Percentiles rank a stretch among this genome's conserved stretches.
Evolutionary conservation across 2,113 vertebrate genomes (phyloP).

Genomic region (Danionella cerebrum): DNA sequence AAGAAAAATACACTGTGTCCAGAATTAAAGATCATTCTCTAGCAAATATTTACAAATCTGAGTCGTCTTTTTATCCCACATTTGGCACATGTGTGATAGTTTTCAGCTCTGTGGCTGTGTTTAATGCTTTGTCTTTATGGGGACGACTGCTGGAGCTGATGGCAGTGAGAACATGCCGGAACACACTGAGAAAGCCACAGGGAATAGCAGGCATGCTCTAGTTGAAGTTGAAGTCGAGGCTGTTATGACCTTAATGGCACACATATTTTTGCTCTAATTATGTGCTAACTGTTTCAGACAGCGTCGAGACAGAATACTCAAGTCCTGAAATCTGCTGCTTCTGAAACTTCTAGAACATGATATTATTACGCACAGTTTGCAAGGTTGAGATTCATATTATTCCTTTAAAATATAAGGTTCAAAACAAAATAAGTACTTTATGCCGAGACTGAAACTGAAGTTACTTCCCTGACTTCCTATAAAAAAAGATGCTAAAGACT

Average conservation of each 20-base stretch:
- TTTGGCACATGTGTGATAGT: too few species aligned
- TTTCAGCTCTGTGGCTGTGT: not conserved
- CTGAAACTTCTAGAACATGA: too few species aligned
- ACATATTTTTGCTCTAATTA: not conserved
- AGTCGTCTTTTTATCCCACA: not conserved
- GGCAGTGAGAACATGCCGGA: not conserved
- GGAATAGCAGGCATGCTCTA: not conserved
- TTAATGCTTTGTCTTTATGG: slow-evolving; percentile 21
- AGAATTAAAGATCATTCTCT: slow-evolving; percentile 2
- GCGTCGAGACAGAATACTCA: not conserved
- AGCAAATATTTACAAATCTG: slow-evolving; percentile 11
- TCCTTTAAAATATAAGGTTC: too few species aligned
- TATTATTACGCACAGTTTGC: too few species aligned
- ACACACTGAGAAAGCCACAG: not conserved
- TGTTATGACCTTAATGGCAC: not conserved
- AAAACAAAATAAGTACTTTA: too few species aligned
- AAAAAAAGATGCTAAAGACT: too few species aligned
- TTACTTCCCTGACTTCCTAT: too few species aligned
- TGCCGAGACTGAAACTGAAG: too few species aligned
- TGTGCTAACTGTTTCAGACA: not conserved
- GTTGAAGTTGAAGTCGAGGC: not conserved
- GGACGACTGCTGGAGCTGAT: slow-evolving; percentile 1
- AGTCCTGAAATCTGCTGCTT: not conserved
- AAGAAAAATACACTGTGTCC: slow-evolving; percentile 2
- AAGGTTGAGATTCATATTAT: too few species aligned